Conservation (phyloP, 2,797 vertebrate species). For the Monodelphis domestica region DNA sequence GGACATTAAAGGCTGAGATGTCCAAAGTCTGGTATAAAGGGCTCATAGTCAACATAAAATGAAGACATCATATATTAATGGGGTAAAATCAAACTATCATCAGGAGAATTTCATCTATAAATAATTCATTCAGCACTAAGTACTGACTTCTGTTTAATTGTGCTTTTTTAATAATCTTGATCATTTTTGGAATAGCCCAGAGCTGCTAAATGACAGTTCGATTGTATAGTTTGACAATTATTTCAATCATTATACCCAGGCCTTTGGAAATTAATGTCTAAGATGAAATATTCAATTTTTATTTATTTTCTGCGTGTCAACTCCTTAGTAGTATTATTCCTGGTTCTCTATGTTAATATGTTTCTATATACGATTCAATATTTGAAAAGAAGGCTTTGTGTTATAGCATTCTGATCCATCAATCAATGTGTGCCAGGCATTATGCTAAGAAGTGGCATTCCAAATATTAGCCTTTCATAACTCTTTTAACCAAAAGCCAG, state of each 20-base stretch:
- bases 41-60: background rate
- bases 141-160: background rate
- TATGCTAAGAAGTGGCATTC: background rate
- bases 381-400: background rate
- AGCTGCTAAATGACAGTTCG: background rate
- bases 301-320: background rate
- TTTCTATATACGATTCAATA: background rate
- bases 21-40: slow-evolving; percentile 2
- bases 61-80: background rate
- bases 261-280: background rate
- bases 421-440: background rate
- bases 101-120: background rate
- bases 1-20: background rate
- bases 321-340: background rate
- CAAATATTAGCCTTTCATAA: background rate
- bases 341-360: background rate
- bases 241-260: background rate
- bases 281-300: background rate
- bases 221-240: background rate
- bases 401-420: background rate
- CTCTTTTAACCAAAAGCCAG: background rate
- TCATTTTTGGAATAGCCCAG: background rate
- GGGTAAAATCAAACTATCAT: background rate
- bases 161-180: slow-evolving; percentile 3
- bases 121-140: background rate